phyloP scores from a whole-genome alignment of 1,140 invertebrate species.

The Bradynema listronoti region DNA sequence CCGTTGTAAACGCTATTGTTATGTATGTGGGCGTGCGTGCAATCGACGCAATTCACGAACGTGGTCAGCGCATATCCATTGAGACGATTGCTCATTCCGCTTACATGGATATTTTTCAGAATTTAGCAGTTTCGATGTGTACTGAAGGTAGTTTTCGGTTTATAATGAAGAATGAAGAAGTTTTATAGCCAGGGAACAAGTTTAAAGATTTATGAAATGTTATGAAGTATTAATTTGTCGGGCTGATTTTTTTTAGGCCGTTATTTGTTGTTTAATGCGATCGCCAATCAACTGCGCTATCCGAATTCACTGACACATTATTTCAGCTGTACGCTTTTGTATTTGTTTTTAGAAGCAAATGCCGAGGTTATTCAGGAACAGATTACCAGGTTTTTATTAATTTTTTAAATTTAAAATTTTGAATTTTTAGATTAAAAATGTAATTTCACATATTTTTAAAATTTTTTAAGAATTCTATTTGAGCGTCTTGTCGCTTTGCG shows the following conservation, averaged over 20 bases:
- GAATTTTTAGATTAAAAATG: not conserved
- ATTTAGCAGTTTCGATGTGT: constrained; percentile 90
- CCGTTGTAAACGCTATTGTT: constrained; percentile 89
- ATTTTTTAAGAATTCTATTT: constrained; percentile 71
- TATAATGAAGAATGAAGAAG: no score
- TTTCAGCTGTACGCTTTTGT: constrained; percentile 91
- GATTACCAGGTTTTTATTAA: constrained; percentile 60
- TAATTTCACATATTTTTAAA: constrained; percentile 9
- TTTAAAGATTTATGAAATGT: no score
- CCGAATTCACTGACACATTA: constrained; percentile 99
- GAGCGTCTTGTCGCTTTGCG: constrained; percentile 93
- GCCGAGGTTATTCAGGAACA: constrained; percentile 86
- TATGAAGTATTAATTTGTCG: constrained; percentile 14
- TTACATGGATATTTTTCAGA: constrained; percentile 99
- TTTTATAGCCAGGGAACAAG: no score
- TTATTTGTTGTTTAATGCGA: constrained; percentile 93
- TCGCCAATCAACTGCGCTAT: constrained; percentile 94
- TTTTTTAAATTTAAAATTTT: constrained; percentile 2
- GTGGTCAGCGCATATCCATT: constrained; percentile 76
- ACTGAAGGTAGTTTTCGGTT: constrained; percentile 70
- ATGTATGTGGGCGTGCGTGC: constrained; percentile 94
- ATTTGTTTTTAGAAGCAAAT: constrained; percentile 94
- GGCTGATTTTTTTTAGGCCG: constrained; percentile 62
- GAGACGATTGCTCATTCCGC: constrained; percentile 85
- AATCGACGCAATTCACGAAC: constrained; percentile 67